These are phyloP conservation scores for Alosa alosa DNA, from an alignment of 2,113 vertebrate species.

Conservation along the genomic window DNA sequence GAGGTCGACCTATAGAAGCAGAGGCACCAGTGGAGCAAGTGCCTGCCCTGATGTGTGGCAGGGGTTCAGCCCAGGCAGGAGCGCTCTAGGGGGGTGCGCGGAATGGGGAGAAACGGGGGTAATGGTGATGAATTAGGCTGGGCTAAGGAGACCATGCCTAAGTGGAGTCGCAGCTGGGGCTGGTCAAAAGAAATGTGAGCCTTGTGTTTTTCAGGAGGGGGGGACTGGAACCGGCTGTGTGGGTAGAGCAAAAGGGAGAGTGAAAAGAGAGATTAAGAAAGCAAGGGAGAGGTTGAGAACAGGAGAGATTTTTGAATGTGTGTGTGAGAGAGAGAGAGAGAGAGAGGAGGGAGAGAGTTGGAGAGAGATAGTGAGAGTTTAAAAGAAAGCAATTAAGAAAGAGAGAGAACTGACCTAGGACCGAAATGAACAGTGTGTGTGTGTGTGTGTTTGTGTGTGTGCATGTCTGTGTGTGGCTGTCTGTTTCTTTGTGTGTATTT, in stretches of 20 bases:
- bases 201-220: neutral
- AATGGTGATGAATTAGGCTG: constrained; percentile 48
- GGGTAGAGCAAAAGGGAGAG: neutral
- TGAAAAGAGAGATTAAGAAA: neutral
- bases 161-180: constrained; percentile 49
- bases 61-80: constrained; percentile 18
- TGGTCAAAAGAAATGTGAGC: constrained; percentile 35
- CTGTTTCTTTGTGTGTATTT: no score
- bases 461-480: neutral
- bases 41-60: constrained; percentile 11
- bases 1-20: neutral
- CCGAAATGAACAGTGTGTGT: neutral
- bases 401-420: neutral
- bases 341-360: neutral
- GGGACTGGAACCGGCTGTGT: neutral
- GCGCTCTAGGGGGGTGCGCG: constrained; percentile 32
- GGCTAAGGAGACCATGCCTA: constrained; percentile 41
- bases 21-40: neutral
- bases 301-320: neutral
- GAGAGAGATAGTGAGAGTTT: neutral
- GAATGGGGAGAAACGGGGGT: constrained; percentile 40
- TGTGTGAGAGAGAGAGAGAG: neutral
- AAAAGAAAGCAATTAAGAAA: neutral
- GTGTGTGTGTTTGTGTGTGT: no score
- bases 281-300: neutral